phyloP scores from a whole-genome alignment of 2,888 invertebrate genomes.

The Fissipunctia ypsillon region DNA sequence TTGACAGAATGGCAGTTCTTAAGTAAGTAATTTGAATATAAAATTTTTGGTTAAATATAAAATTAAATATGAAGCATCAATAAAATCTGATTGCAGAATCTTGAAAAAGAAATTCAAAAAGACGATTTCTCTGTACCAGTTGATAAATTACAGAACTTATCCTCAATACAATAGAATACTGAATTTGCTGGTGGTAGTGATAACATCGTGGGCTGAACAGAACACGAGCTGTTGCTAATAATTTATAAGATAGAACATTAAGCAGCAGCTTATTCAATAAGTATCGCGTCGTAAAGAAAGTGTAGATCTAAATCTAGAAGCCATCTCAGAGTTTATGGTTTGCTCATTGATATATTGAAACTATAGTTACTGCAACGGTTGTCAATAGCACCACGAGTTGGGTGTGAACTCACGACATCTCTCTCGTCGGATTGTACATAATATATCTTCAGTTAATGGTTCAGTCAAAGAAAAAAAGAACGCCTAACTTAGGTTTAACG shows the following conservation, averaged over 20 bases:
- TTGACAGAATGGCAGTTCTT: constrained; percentile 79
- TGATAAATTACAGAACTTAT: background rate
- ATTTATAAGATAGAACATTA: constrained; percentile 24
- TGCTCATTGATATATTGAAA: constrained; percentile 4
- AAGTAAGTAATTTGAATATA: constrained; percentile 58
- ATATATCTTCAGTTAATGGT: too few species aligned
- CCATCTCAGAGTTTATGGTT: constrained; percentile 2
- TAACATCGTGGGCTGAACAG: constrained; percentile 43
- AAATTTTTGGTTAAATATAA: too few species aligned
- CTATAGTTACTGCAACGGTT: background rate
- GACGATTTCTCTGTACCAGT: background rate
- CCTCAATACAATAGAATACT: background rate
- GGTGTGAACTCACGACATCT: background rate
- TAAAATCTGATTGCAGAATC: background rate
- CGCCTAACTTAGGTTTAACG: too few species aligned
- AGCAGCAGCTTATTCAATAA: constrained; percentile 32
- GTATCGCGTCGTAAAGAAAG: constrained; percentile 31
- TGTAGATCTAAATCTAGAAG: constrained; percentile 4
- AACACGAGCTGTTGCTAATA: constrained; percentile 42
- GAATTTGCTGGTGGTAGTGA: constrained; percentile 1
- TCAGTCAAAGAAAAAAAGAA: too few species aligned
- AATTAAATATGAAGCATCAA: background rate
- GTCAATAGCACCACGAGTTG: background rate
- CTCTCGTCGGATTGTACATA: too few species aligned
- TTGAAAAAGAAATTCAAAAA: background rate